Conservation (phyloP, 2,113 vertebrate genomes). For the Lepus timidus region DNA sequence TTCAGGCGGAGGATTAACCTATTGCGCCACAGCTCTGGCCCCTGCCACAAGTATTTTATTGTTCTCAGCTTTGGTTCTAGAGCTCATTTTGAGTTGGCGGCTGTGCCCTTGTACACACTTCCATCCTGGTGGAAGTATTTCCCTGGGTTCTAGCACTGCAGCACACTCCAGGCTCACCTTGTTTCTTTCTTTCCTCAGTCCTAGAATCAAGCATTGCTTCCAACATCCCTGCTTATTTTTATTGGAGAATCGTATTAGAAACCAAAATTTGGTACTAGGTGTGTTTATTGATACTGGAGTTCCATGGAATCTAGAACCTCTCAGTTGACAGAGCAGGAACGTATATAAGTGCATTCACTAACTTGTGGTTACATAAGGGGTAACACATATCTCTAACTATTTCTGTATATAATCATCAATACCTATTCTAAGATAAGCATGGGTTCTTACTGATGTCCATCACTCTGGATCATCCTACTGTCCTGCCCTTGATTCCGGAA, state of each 20-base stretch:
- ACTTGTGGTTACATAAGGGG: no score
- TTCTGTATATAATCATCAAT: not conserved
- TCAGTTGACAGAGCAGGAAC: not conserved
- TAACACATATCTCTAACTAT: not conserved
- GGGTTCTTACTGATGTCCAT: not conserved
- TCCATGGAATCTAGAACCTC: not conserved
- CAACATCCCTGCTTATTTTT: not conserved
- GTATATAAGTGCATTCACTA: no score
- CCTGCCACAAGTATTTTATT: not conserved
- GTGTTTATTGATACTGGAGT: not conserved
- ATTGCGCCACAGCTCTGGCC: no score
- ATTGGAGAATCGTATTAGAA: not conserved
- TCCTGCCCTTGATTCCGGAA: not conserved
- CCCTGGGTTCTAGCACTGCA: not conserved
- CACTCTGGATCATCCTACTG: not conserved
- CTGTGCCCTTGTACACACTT: rapidly evolving
- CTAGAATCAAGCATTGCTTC: not conserved
- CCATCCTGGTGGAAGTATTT: not conserved
- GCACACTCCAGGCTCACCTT: not conserved
- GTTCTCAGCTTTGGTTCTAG: not conserved
- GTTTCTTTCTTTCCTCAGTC: not conserved
- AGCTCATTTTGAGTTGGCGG: not conserved
- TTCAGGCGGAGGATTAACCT: no score
- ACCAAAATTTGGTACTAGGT: not conserved
- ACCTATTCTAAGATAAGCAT: not conserved